Base-by-base conservation (phyloP, 2,113 vertebrate species). In the Circaetus gallicus region DNA sequence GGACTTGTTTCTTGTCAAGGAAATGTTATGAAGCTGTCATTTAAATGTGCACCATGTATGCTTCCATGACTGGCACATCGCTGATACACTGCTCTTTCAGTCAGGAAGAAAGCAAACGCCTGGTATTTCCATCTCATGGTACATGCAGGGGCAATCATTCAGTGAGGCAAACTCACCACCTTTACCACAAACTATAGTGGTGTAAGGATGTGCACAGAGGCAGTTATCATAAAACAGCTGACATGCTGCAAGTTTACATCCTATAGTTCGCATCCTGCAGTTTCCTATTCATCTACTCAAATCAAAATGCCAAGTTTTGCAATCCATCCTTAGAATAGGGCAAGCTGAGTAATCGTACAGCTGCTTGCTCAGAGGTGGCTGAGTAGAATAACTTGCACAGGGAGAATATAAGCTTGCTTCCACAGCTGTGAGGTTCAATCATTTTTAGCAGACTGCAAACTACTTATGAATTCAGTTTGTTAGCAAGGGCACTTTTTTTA, bases 341-440 rank as follows among this genome's bases (percentile, higher is more conserved):
- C 65, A 76, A 67, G 78, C 93, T 97, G 90, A 93, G 63, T 90
- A 93, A 95, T 90, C 91, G 55, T 47, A 67, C 91, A 95, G 95
- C 93, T 95, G 94, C 86, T 82, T 65, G 94, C 95, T 96, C 93
- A 89, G 86, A 76, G 89, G 83, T 53, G 89, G 92, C 86, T 78
- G 72, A 82, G 52, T 31, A 84, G 58, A 55, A 82, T 42, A 87
- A 69, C 42, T 86, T 73, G 36, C 80, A 61, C 10, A 32, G 61
- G 65, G 73, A 93, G 72, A 92, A 92, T 14, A 31, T 19, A 78
- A 83, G 69, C 56, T 94, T 86, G 85, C 92, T 91, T 77, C 92
- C 80, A 84, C 95, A 95, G 90, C 96, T 95, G 95, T 85, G 90
- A 70, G 71, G n/a, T 79, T 86, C 61, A 50, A 1, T 73, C 59